phyloP scores from a whole-genome alignment of 2,113 vertebrate species.

The human (Homo sapiens) region DNA sequence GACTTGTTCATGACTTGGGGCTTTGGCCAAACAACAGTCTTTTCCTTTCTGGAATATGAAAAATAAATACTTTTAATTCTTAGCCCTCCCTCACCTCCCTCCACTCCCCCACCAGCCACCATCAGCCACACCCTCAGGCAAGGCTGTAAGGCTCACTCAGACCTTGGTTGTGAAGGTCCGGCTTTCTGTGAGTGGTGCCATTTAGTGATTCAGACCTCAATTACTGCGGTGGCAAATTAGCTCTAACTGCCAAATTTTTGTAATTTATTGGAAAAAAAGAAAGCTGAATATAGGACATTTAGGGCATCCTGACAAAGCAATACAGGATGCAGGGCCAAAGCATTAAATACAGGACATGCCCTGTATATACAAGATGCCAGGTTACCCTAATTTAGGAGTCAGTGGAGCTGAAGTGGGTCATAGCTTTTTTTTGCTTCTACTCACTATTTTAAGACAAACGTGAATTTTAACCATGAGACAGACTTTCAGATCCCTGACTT shows the following conservation, averaged over 20 bases:
- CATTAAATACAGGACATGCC: background rate
- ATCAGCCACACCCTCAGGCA: too few species aligned
- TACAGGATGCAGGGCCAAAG: background rate
- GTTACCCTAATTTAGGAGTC: background rate
- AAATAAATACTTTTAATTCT: background rate
- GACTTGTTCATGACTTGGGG: background rate
- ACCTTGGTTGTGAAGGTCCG: background rate
- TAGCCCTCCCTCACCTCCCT: too few species aligned
- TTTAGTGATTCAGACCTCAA: background rate
- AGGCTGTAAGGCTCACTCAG: background rate
- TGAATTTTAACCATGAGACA: background rate
- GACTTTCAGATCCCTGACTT: background rate
- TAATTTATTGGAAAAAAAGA: background rate
- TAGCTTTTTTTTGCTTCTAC: background rate
- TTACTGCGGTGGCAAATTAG: background rate
- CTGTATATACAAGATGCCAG: background rate
- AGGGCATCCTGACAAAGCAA: background rate
- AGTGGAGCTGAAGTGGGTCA: constrained; percentile 28
- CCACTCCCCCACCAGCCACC: too few species aligned
- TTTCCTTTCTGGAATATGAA: background rate
- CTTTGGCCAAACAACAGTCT: background rate
- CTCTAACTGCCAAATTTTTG: background rate
- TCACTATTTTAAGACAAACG: background rate
- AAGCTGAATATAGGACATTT: background rate
- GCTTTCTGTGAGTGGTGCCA: background rate